Conservation (phyloP, 2,888 invertebrate genomes). For the Caenorhabditis macrosperma region DNA sequence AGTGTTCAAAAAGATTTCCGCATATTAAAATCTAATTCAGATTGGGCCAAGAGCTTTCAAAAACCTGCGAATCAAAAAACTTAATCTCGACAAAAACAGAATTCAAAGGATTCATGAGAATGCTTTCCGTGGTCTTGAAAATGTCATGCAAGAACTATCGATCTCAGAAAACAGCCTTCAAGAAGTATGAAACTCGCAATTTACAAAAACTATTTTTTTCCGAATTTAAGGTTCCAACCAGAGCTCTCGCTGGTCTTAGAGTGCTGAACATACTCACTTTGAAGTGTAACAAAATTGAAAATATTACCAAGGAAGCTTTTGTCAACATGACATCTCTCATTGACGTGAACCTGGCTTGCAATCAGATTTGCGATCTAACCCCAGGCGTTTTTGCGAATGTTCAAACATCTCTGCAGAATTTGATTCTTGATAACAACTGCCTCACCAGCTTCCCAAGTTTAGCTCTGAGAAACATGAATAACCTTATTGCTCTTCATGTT, state of each 20-base stretch:
- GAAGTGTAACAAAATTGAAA: slow-evolving; percentile 81
- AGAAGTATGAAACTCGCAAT: slow-evolving; percentile 83
- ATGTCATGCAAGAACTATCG: slow-evolving; percentile 88
- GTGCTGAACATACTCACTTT: slow-evolving; percentile 76
- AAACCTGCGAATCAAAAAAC: slow-evolving; percentile 80
- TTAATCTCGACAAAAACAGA: slow-evolving; percentile 80
- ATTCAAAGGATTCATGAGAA: slow-evolving; percentile 77
- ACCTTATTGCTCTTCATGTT: slow-evolving; percentile 78
- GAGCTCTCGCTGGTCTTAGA: slow-evolving; percentile 69
- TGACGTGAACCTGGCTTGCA: slow-evolving; percentile 80
- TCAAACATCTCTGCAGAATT: slow-evolving; percentile 75
- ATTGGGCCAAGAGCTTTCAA: slow-evolving; percentile 85
- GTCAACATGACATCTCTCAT: slow-evolving; percentile 76
- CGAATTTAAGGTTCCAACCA: slow-evolving; percentile 71
- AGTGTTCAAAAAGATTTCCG: too few species aligned
- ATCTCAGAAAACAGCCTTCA: slow-evolving; percentile 85
- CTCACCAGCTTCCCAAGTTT: slow-evolving; percentile 73
- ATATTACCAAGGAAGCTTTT: slow-evolving; percentile 75
- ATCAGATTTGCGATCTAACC: slow-evolving; percentile 76
- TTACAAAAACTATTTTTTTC: background rate
- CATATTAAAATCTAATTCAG: slow-evolving; percentile 55
- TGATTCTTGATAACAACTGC: slow-evolving; percentile 79
- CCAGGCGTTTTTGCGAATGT: slow-evolving; percentile 73
- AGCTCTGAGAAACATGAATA: slow-evolving; percentile 76
- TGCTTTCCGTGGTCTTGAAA: slow-evolving; percentile 86